These are phyloP conservation scores for Channa striata DNA, from an alignment of 2,797 vertebrate genomes.

Conservation along the genomic window DNA sequence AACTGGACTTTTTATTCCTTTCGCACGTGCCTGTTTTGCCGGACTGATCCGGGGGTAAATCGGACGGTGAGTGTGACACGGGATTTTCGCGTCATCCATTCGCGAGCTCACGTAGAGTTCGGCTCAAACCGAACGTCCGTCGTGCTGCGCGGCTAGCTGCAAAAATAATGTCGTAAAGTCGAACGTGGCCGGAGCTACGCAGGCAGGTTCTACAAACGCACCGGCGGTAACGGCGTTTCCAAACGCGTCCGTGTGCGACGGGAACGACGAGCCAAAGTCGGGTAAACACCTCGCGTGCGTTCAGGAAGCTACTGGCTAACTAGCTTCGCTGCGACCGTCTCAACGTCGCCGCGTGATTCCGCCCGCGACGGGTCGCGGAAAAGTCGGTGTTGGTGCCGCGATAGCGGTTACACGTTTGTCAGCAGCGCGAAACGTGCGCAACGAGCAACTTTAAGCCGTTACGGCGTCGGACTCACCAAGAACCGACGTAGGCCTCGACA, in stretches of 20 bases:
- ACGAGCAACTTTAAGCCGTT: rapidly evolving
- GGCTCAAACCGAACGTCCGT: background rate
- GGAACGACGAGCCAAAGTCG: constrained; percentile 4
- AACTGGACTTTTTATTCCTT: no score
- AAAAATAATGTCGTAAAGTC: no score
- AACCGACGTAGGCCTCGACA: constrained; percentile 31
- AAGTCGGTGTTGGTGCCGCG: background rate
- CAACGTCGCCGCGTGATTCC: background rate
- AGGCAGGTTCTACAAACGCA: no score
- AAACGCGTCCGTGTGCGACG: no score
- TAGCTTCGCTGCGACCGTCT: background rate
- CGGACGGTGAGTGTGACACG: no score
- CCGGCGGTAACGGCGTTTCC: no score
- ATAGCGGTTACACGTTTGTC: rapidly evolving
- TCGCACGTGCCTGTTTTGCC: no score
- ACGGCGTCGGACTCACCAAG: constrained; percentile 44
- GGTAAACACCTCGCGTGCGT: background rate
- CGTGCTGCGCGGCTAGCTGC: background rate
- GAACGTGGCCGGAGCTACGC: no score
- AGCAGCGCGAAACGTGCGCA: rapidly evolving
- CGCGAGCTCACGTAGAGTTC: background rate
- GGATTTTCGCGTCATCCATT: background rate
- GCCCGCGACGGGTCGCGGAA: background rate
- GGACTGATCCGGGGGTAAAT: no score
- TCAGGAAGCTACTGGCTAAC: constrained; percentile 7